Conservation (phyloP, 2,113 vertebrate genomes). For the Dolichallabes microphthalmus region DNA sequence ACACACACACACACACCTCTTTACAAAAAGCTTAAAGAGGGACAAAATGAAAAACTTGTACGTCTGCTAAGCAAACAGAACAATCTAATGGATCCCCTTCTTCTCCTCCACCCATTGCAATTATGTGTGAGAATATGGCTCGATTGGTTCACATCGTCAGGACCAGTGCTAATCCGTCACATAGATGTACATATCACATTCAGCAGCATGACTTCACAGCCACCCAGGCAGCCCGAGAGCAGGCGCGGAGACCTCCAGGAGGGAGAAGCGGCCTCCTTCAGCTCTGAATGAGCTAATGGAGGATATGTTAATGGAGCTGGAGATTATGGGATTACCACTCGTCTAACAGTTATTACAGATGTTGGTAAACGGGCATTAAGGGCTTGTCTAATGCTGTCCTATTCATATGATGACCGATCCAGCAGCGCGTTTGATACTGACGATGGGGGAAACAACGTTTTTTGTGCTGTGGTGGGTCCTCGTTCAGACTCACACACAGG, state of each 20-base stretch:
- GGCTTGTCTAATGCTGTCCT: constrained; percentile 64
- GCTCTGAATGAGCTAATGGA: constrained; percentile 83
- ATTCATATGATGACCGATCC: constrained; percentile 68
- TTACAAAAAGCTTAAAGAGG: constrained; percentile 75
- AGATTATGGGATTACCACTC: constrained; percentile 87
- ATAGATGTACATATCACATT: constrained; percentile 85
- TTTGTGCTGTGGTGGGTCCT: constrained; percentile 78
- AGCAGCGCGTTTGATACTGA: constrained; percentile 63
- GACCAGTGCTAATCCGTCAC: constrained; percentile 83
- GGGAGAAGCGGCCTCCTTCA: constrained; percentile 75
- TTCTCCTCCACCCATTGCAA: constrained; percentile 89
- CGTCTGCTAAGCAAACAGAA: constrained; percentile 84
- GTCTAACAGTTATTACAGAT: constrained; percentile 84
- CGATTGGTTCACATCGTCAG: constrained; percentile 80
- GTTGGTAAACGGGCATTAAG: constrained; percentile 78
- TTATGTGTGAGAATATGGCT: constrained; percentile 81
- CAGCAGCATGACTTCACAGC: constrained; percentile 80
- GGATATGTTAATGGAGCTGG: constrained; percentile 79
- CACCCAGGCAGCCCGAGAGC: constrained; percentile 86
- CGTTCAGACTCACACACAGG: constrained; percentile 2
- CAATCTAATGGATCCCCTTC: constrained; percentile 80
- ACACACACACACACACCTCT: constrained; percentile 33
- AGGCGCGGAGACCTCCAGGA: constrained; percentile 74
- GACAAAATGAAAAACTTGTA: constrained; percentile 75
- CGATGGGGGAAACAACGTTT: constrained; percentile 61